phyloP scores from a whole-genome alignment of 2,888 invertebrate species.

The Tricholauxania praeusta region DNA sequence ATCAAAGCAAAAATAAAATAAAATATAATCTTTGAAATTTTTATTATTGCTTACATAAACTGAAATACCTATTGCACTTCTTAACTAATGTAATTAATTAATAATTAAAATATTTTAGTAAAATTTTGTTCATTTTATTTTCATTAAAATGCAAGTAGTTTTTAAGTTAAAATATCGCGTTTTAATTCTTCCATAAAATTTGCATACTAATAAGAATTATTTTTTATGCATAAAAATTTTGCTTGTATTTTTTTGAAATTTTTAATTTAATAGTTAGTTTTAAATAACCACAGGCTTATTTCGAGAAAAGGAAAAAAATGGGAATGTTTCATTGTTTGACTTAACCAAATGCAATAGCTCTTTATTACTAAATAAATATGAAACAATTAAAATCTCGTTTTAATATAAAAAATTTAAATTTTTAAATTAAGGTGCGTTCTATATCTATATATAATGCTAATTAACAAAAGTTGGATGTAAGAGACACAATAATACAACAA shows the following conservation, averaged over 20 bases:
- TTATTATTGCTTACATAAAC: slow-evolving; percentile 2
- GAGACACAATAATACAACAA: not conserved
- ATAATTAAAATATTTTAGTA: slow-evolving; percentile 12
- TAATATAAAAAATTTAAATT: slow-evolving; percentile 1
- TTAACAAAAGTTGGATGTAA: slow-evolving; percentile 4
- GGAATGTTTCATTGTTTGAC: not conserved
- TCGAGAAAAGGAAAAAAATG: not conserved
- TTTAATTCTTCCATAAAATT: not conserved
- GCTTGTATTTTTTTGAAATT: slow-evolving; percentile 2
- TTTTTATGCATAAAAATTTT: not conserved
- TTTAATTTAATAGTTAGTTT: not conserved
- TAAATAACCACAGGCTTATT: not conserved
- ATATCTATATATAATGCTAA: not conserved
- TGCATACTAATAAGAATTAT: not conserved
- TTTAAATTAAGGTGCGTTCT: slow-evolving; percentile 9
- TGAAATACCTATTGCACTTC: not conserved
- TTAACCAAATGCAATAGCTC: slow-evolving; percentile 25
- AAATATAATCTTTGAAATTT: slow-evolving; percentile 7
- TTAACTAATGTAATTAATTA: not conserved
- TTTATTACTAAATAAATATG: not conserved
- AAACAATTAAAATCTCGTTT: not conserved
- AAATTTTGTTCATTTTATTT: slow-evolving; percentile 23
- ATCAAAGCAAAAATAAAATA: slow-evolving; percentile 31
- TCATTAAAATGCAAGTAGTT: not conserved
- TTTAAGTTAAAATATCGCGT: not conserved